phyloP scores from a whole-genome alignment of 2,113 vertebrate species.

The Prietella phreatophila region DNA sequence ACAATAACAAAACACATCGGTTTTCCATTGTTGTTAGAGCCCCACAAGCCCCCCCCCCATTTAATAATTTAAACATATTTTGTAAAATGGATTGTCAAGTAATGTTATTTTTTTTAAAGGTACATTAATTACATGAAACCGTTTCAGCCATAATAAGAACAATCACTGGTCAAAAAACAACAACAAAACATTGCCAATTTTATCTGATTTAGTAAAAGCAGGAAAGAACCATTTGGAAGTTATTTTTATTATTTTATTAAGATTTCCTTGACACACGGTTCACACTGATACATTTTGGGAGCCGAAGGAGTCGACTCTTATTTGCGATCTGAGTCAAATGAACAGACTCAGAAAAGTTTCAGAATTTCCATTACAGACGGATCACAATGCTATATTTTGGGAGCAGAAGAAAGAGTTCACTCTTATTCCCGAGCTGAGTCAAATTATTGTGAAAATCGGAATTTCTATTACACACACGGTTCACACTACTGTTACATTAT shows the following conservation, averaged over 20 bases:
- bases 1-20: too few relatives aligned
- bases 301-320: not conserved
- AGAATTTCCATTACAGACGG: not conserved
- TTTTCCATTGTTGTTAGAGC: too few relatives aligned
- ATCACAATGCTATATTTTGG: not conserved
- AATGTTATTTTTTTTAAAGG: not conserved
- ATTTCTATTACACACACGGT: too few relatives aligned
- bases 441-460: too few relatives aligned
- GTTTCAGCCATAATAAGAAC: not conserved
- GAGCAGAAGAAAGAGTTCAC: not conserved
- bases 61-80: too few relatives aligned
- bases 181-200: not conserved
- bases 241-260: too few relatives aligned
- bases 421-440: not conserved
- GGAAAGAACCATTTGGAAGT: not conserved
- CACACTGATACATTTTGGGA: not conserved
- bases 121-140: not conserved
- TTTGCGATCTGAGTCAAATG: not conserved
- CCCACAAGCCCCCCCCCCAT: too few relatives aligned
- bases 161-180: not conserved
- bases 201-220: not conserved
- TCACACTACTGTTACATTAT: too few relatives aligned
- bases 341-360: not conserved
- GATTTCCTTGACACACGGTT: not conserved
- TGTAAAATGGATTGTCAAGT: not conserved